Conservation (phyloP, 1,140 invertebrate species). For the Drosophila ficusphila region DNA sequence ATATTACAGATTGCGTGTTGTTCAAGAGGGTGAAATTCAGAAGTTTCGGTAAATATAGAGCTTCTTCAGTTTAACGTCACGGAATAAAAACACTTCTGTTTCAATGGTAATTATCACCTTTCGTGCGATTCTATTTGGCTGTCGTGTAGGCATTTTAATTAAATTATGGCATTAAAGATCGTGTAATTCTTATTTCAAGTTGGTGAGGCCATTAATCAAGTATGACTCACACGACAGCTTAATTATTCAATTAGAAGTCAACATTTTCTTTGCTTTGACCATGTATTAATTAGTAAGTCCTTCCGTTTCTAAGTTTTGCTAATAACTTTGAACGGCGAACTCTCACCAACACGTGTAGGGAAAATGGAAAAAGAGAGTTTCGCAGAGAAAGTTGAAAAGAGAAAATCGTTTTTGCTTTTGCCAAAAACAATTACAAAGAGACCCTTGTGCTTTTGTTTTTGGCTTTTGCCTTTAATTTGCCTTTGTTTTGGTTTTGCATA, state of each 20-base stretch:
- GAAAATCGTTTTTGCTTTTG: too few species aligned
- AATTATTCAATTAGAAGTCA: constrained; percentile 3
- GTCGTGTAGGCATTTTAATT: background rate
- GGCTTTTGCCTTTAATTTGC: constrained; percentile 53
- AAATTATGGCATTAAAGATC: background rate
- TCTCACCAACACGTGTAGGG: background rate
- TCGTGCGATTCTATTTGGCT: background rate
- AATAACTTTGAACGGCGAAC: constrained; percentile 6
- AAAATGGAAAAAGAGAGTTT: background rate
- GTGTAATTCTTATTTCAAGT: background rate
- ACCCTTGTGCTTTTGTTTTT: constrained; percentile 1
- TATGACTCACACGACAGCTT: background rate
- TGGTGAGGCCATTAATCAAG: constrained; percentile 3
- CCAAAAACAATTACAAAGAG: background rate
- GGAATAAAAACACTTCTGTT: background rate
- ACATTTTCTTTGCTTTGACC: background rate
- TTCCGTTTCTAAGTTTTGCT: background rate
- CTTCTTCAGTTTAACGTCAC: background rate
- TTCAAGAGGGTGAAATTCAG: background rate
- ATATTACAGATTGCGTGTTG: background rate
- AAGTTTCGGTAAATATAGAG: constrained; percentile 1
- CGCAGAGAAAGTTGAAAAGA: background rate
- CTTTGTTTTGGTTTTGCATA: constrained; percentile 57
- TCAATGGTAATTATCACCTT: constrained; percentile 6
- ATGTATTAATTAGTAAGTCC: constrained; percentile 10